phyloP scores from a whole-genome alignment of 2,113 vertebrate species.

The Odontophorus gujanensis region DNA sequence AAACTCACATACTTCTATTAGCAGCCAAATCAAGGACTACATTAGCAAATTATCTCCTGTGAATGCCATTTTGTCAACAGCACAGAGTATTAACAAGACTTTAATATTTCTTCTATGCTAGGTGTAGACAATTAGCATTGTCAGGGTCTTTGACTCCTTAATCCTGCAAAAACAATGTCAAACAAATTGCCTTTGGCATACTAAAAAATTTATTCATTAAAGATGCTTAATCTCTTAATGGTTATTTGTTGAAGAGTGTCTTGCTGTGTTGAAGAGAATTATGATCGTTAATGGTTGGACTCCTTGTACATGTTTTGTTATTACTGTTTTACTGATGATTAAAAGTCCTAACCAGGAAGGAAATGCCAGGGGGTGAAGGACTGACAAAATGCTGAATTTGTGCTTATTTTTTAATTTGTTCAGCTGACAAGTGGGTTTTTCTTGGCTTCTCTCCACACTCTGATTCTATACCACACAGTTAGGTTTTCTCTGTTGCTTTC shows the following conservation, averaged over 20 bases:
- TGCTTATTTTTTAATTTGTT: conserved; percentile 6
- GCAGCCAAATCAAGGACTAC: background rate
- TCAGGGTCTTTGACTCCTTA: background rate
- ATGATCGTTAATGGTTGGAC: conserved; percentile 24
- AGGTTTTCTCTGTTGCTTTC: background rate
- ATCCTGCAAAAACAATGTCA: conserved; percentile 44
- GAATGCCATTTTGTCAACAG: background rate
- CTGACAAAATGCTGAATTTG: conserved; percentile 18
- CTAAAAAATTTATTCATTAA: conserved; percentile 61
- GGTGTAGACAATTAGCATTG: conserved; percentile 11
- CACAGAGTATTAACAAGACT: background rate
- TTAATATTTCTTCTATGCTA: background rate
- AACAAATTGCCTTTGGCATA: conserved; percentile 17
- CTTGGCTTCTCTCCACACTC: background rate
- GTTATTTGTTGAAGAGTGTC: conserved; percentile 53
- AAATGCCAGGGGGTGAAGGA: background rate
- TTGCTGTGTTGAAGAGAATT: conserved; percentile 60
- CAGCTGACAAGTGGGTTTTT: conserved; percentile 3
- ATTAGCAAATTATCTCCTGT: background rate
- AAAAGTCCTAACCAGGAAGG: conserved; percentile 24
- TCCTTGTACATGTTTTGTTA: conserved; percentile 49
- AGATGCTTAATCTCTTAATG: conserved; percentile 59
- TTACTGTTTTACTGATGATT: conserved; percentile 64
- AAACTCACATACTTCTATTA: background rate
- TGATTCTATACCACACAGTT: background rate